Percentiles rank a stretch among this genome's conserved stretches.
These are phyloP conservation scores for Crocodylus rhombifer DNA, from an alignment of 2,797 vertebrate species.

Conservation along the genomic window DNA sequence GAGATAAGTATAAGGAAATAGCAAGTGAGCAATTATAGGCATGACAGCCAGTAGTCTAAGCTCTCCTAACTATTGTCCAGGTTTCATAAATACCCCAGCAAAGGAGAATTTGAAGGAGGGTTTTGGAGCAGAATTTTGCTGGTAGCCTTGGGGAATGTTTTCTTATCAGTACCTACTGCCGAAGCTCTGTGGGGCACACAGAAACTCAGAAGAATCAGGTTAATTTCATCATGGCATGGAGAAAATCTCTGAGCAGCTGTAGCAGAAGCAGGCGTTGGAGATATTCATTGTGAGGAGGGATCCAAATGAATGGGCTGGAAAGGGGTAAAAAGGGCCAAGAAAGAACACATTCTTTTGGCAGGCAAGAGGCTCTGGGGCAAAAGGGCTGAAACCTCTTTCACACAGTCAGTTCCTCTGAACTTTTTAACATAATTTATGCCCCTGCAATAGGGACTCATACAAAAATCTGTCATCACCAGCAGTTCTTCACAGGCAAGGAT, in stretches of 20 bases:
- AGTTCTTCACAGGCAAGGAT: too few relatives aligned
- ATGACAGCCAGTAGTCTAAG: neutral
- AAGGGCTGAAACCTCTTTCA: neutral
- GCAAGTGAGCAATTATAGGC: neutral
- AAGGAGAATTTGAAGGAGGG: neutral
- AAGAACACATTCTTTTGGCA: rapidly evolving
- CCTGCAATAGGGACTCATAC: neutral
- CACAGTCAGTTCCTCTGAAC: neutral
- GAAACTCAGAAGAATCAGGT: neutral
- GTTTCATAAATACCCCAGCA: neutral
- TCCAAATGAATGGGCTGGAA: neutral
- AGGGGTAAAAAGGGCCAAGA: neutral
- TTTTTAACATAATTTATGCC: neutral
- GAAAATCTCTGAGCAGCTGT: neutral
- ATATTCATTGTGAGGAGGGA: rapidly evolving
- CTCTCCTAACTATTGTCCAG: neutral
- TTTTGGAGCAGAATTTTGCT: neutral
- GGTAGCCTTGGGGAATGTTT: neutral
- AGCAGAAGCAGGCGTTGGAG: rapidly evolving
- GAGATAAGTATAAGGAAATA: neutral
- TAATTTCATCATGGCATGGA: neutral
- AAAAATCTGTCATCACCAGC: too few relatives aligned
- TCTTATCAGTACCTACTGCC: neutral
- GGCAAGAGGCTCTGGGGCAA: neutral
- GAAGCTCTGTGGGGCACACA: neutral